Base-by-base conservation (phyloP, 2,113 vertebrate genomes). In the Thunnus thynnus region DNA sequence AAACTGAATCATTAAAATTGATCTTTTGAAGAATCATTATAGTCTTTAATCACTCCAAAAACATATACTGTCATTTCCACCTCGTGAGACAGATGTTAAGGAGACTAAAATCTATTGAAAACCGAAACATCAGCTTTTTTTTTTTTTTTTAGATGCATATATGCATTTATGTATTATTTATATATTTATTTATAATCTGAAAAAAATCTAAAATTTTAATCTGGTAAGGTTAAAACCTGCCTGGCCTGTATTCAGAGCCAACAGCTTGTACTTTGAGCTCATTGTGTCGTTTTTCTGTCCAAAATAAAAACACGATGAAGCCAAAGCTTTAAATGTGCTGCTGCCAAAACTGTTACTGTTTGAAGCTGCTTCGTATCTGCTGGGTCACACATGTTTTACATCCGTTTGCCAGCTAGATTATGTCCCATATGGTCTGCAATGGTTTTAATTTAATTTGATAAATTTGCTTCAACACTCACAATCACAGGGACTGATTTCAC, bases 401-500 rank as follows among this genome's bases (percentile, higher is more conserved):
- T 25, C 70, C 52, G 62, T 67, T 41, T 63, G 56, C 17, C 55
- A 65, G 50, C 48, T 50, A 58, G 75, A 84, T 86, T 84, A 84
- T 64, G 52, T 63, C 67, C 64, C 78, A 84, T 66, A 70, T 72
- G 78, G 61, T 0, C 41, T 17, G 3, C 46, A 52, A 10, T 78
- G 81, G 47, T 51, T 86, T 85, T 56, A 62, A 25, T 65, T 77
- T 85, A 44, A 88, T 91, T 85, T 81, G 67, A 87, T 84, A 86
- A 62, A 84, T 88, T 89, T 57, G 13, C 46, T 44, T 66, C 55
- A 56, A 66, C 22, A 17, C 41, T 66, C 78, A 30, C 61, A 78
- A 67, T 79, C 48, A 73, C 52, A 51, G 47, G 22, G 13, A 9
- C 32, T 44, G 55, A 64, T 76, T 76, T 70, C 47, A 55, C 36